phyloP scores from a whole-genome alignment of 2,113 vertebrate genomes.

The Sterna hirundo region DNA sequence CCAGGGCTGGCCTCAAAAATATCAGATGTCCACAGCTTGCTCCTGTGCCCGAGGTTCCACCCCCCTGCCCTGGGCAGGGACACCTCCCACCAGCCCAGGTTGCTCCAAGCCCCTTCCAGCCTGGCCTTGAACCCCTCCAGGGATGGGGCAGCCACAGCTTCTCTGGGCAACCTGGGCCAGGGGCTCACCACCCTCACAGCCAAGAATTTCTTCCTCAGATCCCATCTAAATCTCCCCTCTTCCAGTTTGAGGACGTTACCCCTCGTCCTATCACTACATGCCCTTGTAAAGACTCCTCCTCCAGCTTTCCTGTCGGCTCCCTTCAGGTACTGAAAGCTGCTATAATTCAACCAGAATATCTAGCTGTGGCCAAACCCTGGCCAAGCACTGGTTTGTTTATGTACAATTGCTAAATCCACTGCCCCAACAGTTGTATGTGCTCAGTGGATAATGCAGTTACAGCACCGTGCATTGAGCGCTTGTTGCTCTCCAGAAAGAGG shows the following conservation, averaged over 20 bases:
- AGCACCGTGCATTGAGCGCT: fast-evolving
- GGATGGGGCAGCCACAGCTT: too few species aligned
- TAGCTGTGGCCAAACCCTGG: neutral
- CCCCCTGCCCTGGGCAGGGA: neutral
- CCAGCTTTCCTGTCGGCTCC: neutral
- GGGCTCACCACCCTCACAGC: too few species aligned
- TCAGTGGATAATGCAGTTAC: neutral
- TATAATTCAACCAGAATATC: neutral
- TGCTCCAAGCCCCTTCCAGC: too few species aligned
- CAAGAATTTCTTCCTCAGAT: too few species aligned
- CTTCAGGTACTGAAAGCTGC: neutral
- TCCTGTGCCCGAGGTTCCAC: too few species aligned
- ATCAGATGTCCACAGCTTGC: too few species aligned
- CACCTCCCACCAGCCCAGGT: too few species aligned
- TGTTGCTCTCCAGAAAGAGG: neutral
- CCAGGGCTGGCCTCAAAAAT: too few species aligned
- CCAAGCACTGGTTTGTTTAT: neutral
- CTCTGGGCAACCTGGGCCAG: too few species aligned
- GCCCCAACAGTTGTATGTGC: neutral
- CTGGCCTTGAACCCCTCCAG: too few species aligned
- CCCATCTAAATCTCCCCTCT: too few species aligned
- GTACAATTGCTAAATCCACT: neutral
- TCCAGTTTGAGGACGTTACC: neutral
- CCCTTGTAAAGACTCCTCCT: neutral
- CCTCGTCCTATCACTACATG: neutral